Evolutionary conservation across 2,797 vertebrate genomes (phyloP).

Genomic region (Poecilia picta): DNA sequence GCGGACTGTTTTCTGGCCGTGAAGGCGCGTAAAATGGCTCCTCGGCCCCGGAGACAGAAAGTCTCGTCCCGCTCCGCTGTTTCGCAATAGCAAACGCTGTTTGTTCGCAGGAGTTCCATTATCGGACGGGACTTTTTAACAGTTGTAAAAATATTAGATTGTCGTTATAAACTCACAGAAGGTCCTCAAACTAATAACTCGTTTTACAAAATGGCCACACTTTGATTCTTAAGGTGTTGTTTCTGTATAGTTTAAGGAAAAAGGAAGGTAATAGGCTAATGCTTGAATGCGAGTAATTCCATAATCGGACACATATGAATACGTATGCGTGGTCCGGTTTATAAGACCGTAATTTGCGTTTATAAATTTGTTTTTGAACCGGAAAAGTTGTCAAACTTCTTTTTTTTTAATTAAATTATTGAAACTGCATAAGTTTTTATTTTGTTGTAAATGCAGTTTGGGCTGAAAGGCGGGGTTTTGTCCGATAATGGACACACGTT

Average conservation of each 20-base stretch:
- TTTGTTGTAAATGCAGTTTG: not conserved
- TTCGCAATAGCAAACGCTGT: not conserved
- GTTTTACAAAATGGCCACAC: not conserved
- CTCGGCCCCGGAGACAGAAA: constrained; percentile 53
- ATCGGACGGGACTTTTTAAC: constrained; percentile 46
- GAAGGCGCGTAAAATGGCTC: constrained; percentile 77
- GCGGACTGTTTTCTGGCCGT: constrained; percentile 63
- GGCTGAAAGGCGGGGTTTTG: not conserved
- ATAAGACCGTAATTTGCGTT: not conserved
- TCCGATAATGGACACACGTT: constrained; percentile 31
- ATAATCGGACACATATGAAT: not conserved
- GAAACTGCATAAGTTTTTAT: not conserved
- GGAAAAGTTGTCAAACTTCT: not conserved
- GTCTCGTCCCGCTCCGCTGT: constrained; percentile 38
- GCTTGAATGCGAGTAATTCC: not conserved
- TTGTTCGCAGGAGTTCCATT: constrained; percentile 5
- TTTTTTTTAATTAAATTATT: not conserved
- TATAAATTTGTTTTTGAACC: too few species aligned
- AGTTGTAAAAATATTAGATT: not conserved
- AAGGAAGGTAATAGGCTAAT: not conserved
- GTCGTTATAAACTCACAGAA: not conserved
- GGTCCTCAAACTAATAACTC: rapidly evolving
- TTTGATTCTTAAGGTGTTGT: not conserved
- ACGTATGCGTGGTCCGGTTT: not conserved
- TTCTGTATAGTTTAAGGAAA: not conserved